Evolutionary conservation across 35 echinoderm and acorn worm genomes (phyloP), one percentile per base, ranked within the genome.

Genomic region (Apostichopus californicus): DNA sequence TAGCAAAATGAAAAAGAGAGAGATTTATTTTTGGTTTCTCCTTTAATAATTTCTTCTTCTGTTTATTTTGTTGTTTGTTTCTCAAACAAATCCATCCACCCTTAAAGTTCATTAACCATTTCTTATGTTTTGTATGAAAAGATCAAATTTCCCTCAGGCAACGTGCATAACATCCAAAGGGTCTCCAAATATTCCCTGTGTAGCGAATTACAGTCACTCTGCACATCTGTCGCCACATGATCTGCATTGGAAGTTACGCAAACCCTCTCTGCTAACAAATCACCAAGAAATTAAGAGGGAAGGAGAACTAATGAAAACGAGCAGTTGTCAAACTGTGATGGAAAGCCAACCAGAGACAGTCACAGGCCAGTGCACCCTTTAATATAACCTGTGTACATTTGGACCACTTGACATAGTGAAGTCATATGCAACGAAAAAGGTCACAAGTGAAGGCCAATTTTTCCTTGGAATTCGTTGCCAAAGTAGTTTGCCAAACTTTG

Each of bases 31-130:
- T 61, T 46, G 3, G 34, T 46, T 46, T 46, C 34, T 46, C 34
- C 1, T 46, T 46, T 46, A 46, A 46, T 46, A 46, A 61, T 61
- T 11, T 11, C 12, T 3, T 61, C 7, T 61, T 61, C 7, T 61
- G 1, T 61, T 1, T 75, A 1, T 75, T 1, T 75, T 75, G 21
- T n/a, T 3, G 14, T 75, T 3, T 18, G 7, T 14, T 75, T 75
- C 2, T n/a, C 71, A 0, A 75, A 75, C 21, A 18, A 0, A 3
- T 22, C n/a, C 78, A 46, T 81, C 23, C 9, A 81, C 23, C 25
- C 78, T 81, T 46, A 81, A 81, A 81, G 78, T 81, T 81, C 78
- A 81, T 81, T 81, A 81, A 81, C 78, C 78, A 81, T 46, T 81
- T 81, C 78, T 81, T 81, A 46, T 81, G 15, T 15, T 54, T 54